Evolutionary conservation across 2,888 invertebrate genomes (phyloP), one percentile per base, ranked within the genome.

Genomic region (Drosophila quinaria): DNA sequence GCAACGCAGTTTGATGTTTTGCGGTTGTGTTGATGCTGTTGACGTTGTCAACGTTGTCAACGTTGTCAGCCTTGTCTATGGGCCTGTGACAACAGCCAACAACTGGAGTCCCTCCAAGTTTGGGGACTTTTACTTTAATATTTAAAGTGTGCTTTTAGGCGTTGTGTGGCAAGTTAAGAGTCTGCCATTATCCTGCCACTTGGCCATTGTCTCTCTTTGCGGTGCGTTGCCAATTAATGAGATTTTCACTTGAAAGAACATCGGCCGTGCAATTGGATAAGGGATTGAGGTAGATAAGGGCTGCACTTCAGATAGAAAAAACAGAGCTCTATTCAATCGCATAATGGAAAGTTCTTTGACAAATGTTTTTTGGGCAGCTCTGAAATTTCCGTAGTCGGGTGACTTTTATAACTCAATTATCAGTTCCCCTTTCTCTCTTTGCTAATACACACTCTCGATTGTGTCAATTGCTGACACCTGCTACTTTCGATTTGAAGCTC

Each of bases 1-100:
- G 60, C 71, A 79, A 71, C 62, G 60, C 67, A 85, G 86, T 81
- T 89, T 84, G 88, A 84, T 81, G 84, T 85, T 84, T 87, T 84
- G 90, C 70, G 90, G 84, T 89, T 88, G 67, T 66, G 78, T 77
- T 77, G 69, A 80, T 75, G 78, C 69, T 78, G 76, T 60, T 70
- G 63, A 70, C 55, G 67, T 54, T 66, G 51, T 58, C 54, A 47
- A 70, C 55, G 67, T 54, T 66, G 51, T 58, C 54, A 47, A 55
- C 64, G 47, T 60, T 66, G 51, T 58, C 60, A 54, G 46, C 64
- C 41, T 41, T 58, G 54, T 59, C 39, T 35, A 56, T 56, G 55
- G 35, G 15, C 52, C 56, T 46, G 17, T 49, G 46, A 60, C 70
- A 58, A 58, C 41, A 39, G 56, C 22, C 22, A 33, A 69, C 46